Evolutionary conservation across 2,888 invertebrate species (phyloP), one percentile per base, ranked within the genome.

Genomic region (Eilema sororculum): DNA sequence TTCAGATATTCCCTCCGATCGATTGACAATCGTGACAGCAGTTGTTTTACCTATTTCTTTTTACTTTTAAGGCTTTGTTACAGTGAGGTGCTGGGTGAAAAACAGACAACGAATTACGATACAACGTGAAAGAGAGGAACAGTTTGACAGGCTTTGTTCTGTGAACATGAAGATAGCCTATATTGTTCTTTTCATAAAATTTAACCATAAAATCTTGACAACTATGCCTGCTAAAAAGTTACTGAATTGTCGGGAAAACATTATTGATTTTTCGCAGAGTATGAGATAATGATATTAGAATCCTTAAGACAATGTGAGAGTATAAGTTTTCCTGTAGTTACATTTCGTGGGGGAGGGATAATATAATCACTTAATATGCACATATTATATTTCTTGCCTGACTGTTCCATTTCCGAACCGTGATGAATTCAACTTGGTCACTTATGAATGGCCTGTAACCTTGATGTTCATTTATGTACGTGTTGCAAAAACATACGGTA

Each of bases 11-110:
- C 22, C 46, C 12, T 52, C 4, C 13, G 63, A 9, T 20, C 24
- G 30, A 67, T 67, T 60, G 67, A 24, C 52, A 67, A 8, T 0
- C 46, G 25, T 63, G 66, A 46, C 46, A 13, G n/a, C 25, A 12
- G 22, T 28, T 28, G 22, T n/a, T 28, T 59, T 59, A 46, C 52
- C 46, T 67, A 60, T 67, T 60, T 60, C 41, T 30, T 9, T 12
- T 22, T 25, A 61, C 37, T 37, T n/a, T 60, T n/a, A n/a, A n/a
- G 20, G n/a, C 52, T 52, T 52, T 52, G n/a, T 52, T 52, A 52
- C 52, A 52, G n/a, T n/a, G 6, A 46, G 46, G 46, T 46, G 20
- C 20, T 20, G 20, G 46, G 20, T 46, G 46, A 41, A 41, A 46
- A 20, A n/a, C 58, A 67, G n/a, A 67, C 3, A 41, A 46, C n/a